phyloP scores from a whole-genome alignment of 2,888 invertebrate genomes.

The Zootermopsis nevadensis region DNA sequence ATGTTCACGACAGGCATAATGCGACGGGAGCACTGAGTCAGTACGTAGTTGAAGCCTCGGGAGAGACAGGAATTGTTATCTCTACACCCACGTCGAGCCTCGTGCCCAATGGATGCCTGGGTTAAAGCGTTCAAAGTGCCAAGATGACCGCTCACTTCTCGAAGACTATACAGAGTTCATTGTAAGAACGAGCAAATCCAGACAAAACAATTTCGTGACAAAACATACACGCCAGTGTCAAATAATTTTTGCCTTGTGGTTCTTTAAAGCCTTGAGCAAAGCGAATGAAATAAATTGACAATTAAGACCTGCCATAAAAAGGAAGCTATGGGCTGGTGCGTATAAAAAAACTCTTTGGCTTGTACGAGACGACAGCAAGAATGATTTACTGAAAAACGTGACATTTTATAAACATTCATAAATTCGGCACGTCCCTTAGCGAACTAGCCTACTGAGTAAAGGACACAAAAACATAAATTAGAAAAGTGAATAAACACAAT shows the following conservation, averaged over 20 bases:
- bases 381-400: background rate
- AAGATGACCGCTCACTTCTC: too few species aligned
- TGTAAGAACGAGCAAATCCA: background rate
- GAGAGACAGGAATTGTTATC: too few species aligned
- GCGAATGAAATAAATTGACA: background rate
- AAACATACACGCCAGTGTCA: background rate
- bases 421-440: background rate
- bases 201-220: background rate
- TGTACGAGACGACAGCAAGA: background rate
- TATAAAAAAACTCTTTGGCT: background rate
- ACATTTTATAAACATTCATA: background rate
- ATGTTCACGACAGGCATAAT: too few species aligned
- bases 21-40: too few species aligned
- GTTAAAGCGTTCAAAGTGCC: too few species aligned
- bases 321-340: background rate
- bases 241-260: background rate
- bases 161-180: too few species aligned
- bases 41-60: too few species aligned
- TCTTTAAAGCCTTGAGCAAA: background rate
- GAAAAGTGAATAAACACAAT: background rate
- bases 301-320: background rate
- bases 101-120: too few species aligned
- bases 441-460: background rate
- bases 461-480: too few species aligned
- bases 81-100: too few species aligned